A percentile compares a stretch with the other conserved stretches of the same genome.
These are phyloP conservation scores for Microplitis mediator DNA, from an alignment of 1,140 invertebrate genomes.

Conservation along the genomic window DNA sequence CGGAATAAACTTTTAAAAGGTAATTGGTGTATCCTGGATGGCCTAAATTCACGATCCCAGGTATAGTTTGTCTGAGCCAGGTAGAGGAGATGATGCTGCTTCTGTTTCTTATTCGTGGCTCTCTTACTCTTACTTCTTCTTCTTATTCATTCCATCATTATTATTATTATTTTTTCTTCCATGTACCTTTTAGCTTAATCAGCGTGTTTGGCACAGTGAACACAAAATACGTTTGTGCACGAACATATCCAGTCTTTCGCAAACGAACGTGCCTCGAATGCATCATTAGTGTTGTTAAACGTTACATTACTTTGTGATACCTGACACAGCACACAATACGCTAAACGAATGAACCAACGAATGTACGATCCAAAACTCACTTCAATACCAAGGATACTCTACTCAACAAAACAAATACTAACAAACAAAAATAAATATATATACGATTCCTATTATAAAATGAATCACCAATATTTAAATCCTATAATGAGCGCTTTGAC, in stretches of 20 bases:
- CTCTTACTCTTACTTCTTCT: not conserved
- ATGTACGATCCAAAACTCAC: too few species aligned
- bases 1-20: not conserved
- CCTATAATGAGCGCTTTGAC: too few species aligned
- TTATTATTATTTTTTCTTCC: not conserved
- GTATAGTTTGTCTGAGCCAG: not conserved
- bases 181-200: not conserved
- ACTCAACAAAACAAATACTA: too few species aligned
- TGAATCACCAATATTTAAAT: too few species aligned
- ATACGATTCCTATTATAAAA: too few species aligned
- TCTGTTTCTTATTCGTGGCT: not conserved
- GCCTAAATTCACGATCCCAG: not conserved
- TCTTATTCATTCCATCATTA: not conserved
- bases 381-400: too few species aligned
- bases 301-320: not conserved
- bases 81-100: not conserved
- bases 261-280: conserved; percentile 24
- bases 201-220: not conserved
- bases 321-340: not conserved
- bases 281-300: conserved; percentile 7
- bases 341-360: not conserved
- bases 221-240: not conserved
- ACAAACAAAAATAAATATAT: too few species aligned
- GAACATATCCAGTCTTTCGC: conserved; percentile 1
- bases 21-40: conserved; percentile 7